Conservation (phyloP, 92 coral and sea anemone genomes). For the Actinostola sp. region DNA sequence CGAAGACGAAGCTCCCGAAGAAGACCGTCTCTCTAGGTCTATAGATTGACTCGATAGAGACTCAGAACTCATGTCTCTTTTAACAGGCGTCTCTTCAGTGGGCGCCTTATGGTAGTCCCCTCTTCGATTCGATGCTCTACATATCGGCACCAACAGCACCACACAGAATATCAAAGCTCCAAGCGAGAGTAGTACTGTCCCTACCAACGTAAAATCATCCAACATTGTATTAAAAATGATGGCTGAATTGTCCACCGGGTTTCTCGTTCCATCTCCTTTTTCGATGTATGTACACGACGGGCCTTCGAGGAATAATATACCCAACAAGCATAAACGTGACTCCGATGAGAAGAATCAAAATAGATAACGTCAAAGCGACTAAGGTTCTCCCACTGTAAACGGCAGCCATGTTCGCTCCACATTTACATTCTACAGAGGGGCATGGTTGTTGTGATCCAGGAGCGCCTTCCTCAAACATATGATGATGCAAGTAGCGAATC, state of each 20-base stretch:
- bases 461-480: conserved; percentile 86
- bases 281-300: conserved; percentile 83
- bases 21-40: conserved; percentile 44
- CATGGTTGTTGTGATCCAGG: conserved; percentile 78
- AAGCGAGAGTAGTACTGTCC: conserved; percentile 78
- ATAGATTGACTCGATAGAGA: conserved; percentile 43
- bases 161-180: conserved; percentile 83
- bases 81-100: conserved; percentile 60
- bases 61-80: conserved; percentile 43
- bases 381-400: conserved; percentile 81
- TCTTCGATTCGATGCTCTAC: conserved; percentile 65
- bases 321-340: conserved; percentile 93
- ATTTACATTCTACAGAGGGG: conserved; percentile 79
- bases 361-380: conserved; percentile 66
- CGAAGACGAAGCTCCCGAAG: conserved; percentile 57
- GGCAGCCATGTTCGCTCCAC: conserved; percentile 78
- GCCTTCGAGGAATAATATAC: conserved; percentile 80
- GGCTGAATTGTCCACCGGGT: conserved; percentile 74
- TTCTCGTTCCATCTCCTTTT: conserved; percentile 76
- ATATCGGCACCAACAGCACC: conserved; percentile 82
- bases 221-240: conserved; percentile 85
- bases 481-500: conserved; percentile 97
- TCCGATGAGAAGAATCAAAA: conserved; percentile 79
- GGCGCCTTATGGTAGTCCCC: conserved; percentile 83
- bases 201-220: conserved; percentile 88